phyloP scores from a whole-genome alignment of 1,140 invertebrate species.

The Drosophila bocki region DNA sequence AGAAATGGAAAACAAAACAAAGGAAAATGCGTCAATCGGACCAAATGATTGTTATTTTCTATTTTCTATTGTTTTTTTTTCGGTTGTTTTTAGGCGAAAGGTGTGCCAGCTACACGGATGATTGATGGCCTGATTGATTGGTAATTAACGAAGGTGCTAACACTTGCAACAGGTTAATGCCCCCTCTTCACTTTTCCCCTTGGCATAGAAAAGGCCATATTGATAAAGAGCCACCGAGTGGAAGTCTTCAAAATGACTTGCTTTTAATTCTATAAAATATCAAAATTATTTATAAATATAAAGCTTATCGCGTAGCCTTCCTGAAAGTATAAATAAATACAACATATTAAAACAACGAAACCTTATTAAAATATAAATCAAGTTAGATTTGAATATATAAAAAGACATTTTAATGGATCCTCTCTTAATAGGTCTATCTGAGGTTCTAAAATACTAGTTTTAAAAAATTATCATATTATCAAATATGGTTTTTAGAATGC shows the following conservation, averaged over 20 bases:
- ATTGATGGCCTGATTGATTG: constrained; percentile 52
- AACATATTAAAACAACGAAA: neutral
- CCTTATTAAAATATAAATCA: neutral
- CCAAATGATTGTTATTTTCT: constrained; percentile 36
- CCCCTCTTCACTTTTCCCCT: constrained; percentile 4
- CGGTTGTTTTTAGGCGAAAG: constrained; percentile 20
- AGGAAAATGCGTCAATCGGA: constrained; percentile 62
- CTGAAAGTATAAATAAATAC: neutral
- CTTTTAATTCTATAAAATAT: neutral
- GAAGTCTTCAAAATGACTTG: constrained; percentile 10
- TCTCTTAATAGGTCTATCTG: neutral
- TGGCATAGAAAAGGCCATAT: neutral
- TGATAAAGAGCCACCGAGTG: neutral
- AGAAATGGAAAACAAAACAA: constrained; percentile 68
- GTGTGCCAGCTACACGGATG: constrained; percentile 38
- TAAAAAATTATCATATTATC: neutral
- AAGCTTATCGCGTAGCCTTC: neutral
- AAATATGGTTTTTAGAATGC: neutral
- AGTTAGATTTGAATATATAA: neutral
- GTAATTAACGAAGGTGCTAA: constrained; percentile 45
- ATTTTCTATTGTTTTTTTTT: neutral
- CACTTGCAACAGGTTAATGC: constrained; percentile 49
- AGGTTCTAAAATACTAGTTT: neutral
- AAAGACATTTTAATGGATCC: neutral
- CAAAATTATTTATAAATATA: neutral